Percentiles rank a stretch among this genome's conserved stretches.
Evolutionary conservation across 2,888 invertebrate genomes (phyloP).

Genomic region (Pyrrhosoma nymphula): DNA sequence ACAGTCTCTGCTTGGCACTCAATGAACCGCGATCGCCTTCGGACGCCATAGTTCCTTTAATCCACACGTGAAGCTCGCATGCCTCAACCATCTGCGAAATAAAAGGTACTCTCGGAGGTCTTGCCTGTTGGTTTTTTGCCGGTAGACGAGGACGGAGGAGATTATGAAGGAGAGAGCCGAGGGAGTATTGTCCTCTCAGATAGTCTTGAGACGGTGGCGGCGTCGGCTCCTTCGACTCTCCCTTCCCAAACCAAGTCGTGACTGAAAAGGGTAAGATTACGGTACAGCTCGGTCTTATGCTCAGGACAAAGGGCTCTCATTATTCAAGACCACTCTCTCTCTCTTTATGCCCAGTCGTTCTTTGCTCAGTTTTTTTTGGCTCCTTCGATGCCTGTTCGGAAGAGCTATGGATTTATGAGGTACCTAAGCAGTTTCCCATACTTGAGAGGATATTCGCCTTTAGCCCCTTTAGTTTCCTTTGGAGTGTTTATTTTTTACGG

Average conservation of each 20-base stretch:
- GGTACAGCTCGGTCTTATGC: constrained; percentile 53
- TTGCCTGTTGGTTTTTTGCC: neutral
- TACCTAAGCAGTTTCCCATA: neutral
- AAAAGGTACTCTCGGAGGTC: neutral
- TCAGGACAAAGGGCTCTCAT: constrained; percentile 42
- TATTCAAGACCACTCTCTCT: constrained; percentile 52
- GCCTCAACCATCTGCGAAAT: neutral
- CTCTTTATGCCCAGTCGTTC: neutral
- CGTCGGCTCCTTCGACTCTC: neutral
- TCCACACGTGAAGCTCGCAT: neutral
- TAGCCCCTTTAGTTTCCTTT: neutral
- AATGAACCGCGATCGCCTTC: neutral
- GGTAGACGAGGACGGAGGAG: neutral
- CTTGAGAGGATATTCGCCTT: constrained; percentile 7
- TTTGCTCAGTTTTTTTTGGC: neutral
- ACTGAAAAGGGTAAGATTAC: constrained; percentile 53
- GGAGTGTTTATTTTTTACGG: neutral
- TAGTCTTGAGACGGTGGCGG: neutral
- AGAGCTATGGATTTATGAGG: constrained; percentile 26
- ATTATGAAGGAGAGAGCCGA: constrained; percentile 30
- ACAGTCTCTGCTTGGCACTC: neutral
- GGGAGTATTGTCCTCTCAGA: constrained; percentile 58
- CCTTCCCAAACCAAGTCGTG: constrained; percentile 25
- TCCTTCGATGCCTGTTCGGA: neutral
- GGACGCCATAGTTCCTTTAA: neutral